Base-by-base conservation (phyloP, 2,888 invertebrate species). In the Drosophila sordidapex region DNA sequence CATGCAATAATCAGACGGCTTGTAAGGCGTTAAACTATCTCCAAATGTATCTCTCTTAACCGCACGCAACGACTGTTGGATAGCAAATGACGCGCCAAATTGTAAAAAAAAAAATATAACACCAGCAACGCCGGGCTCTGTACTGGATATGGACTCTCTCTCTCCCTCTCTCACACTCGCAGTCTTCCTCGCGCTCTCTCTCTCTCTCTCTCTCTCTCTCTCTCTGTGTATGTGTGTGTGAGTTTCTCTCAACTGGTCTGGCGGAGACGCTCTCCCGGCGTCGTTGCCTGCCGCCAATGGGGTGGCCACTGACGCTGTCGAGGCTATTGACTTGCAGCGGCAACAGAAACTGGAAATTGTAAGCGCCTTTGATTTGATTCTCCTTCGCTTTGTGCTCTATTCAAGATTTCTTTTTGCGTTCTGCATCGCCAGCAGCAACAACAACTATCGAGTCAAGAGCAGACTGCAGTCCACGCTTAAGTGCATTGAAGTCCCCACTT, bases 61-160 rank as follows among this genome's bases (percentile, higher is more conserved):
- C 84, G 79, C 65, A 87, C 89, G 77, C 82, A 75, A 66, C 78
- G 82, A 90, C 76, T 74, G 89, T 72, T 85, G 69, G 76, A 63
- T 76, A 68, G 76, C 84, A 84, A 89, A 88, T 90, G 89, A 74
- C 91, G 90, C 89, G 90, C 91, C 87, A 91, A 90, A 86, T 88
- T 76, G 80, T 6, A 29, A 83, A 85, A 13, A 10, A 10, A 29
- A 54, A 36, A 36, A 54, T 25, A 25, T 25, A 25, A 25, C 21
- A 79, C 57, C 70, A 78, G 76, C 77, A 64, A 73, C 63, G 82
- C 90, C 79, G 85, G 82, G 75, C 87, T 75, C 79, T 72, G 52
- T 71, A 51, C 76, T 83, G 84, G 86, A 86, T 74, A 58, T 57
- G 58, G 25, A 65, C 21, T 29, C 38, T 31, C 33, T 21, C 53